Conservation (phyloP, 1,140 invertebrate genomes). For the Micrasema minimum region DNA sequence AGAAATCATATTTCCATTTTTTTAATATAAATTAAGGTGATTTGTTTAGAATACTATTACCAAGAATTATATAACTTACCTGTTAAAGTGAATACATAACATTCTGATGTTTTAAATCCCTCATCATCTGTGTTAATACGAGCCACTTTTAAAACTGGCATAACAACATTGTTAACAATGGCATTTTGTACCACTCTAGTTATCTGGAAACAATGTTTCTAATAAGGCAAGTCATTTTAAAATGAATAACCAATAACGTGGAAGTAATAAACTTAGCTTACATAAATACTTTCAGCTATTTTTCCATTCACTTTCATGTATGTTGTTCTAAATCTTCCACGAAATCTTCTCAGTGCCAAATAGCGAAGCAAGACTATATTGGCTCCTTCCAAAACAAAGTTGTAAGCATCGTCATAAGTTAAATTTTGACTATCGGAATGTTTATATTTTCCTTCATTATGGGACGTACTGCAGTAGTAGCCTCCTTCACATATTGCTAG, state of each 20-base stretch:
- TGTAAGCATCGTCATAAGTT: slow-evolving; percentile 59
- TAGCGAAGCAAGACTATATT: slow-evolving; percentile 71
- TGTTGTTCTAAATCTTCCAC: slow-evolving; percentile 66
- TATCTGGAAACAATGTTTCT: slow-evolving; percentile 5
- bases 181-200: slow-evolving; percentile 16
- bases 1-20: too few relatives aligned
- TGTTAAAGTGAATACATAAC: slow-evolving; percentile 20
- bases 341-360: slow-evolving; percentile 66
- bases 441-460: slow-evolving; percentile 12
- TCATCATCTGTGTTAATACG: not conserved
- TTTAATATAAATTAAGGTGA: too few relatives aligned
- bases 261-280: too few relatives aligned
- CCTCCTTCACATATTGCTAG: slow-evolving; percentile 63
- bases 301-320: slow-evolving; percentile 69
- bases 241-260: too few relatives aligned
- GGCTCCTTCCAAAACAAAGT: slow-evolving; percentile 70
- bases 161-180: slow-evolving; percentile 22
- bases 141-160: slow-evolving; percentile 24
- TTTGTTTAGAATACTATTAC: too few relatives aligned
- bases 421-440: not conserved
- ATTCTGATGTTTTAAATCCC: slow-evolving; percentile 16
- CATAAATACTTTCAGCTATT: slow-evolving; percentile 69
- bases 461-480: slow-evolving; percentile 63
- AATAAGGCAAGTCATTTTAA: too few relatives aligned
- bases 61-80: too few relatives aligned